These are phyloP conservation scores for Mellilla xanthometata DNA, from an alignment of 2,888 invertebrate genomes.

Conservation along the genomic window DNA sequence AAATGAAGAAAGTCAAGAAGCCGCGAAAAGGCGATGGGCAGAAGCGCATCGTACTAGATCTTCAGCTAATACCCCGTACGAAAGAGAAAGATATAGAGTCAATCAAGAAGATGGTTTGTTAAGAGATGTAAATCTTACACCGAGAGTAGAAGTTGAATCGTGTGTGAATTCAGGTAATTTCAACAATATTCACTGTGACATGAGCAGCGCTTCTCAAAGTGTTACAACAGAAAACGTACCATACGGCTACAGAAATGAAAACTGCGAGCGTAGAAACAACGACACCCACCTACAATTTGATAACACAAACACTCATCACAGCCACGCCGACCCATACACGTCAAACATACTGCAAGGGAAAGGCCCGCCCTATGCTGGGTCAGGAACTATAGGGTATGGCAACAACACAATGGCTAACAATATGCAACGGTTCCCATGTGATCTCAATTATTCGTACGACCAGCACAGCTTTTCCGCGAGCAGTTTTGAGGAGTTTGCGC, in stretches of 20 bases:
- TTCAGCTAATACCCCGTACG: slow-evolving; percentile 58
- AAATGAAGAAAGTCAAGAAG: slow-evolving; percentile 83
- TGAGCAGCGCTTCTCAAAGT: slow-evolving; percentile 46
- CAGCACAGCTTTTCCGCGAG: slow-evolving; percentile 73
- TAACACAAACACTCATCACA: slow-evolving; percentile 63
- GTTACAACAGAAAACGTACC: slow-evolving; percentile 41
- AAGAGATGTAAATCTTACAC: slow-evolving; percentile 78
- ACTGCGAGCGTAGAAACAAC: slow-evolving; percentile 66
- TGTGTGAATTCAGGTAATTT: slow-evolving; percentile 86
- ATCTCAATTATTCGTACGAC: slow-evolving; percentile 72
- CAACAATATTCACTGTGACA: slow-evolving; percentile 86
- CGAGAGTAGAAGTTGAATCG: slow-evolving; percentile 84
- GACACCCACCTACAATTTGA: slow-evolving; percentile 66
- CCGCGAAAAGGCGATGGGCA: slow-evolving; percentile 73
- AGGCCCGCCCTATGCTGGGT: slow-evolving; percentile 59
- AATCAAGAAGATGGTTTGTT: slow-evolving; percentile 69
- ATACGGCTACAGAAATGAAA: slow-evolving; percentile 68
- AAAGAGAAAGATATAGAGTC: slow-evolving; percentile 58
- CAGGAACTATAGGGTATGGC: slow-evolving; percentile 57
- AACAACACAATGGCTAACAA: slow-evolving; percentile 59
- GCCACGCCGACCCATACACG: slow-evolving; percentile 70
- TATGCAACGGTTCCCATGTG: slow-evolving; percentile 71
- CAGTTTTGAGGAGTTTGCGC: slow-evolving; percentile 80
- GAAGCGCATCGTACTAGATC: slow-evolving; percentile 57
- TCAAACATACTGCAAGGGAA: slow-evolving; percentile 71